Conservation (phyloP, 2,888 invertebrate species). For the Scrobipalpa costella region DNA sequence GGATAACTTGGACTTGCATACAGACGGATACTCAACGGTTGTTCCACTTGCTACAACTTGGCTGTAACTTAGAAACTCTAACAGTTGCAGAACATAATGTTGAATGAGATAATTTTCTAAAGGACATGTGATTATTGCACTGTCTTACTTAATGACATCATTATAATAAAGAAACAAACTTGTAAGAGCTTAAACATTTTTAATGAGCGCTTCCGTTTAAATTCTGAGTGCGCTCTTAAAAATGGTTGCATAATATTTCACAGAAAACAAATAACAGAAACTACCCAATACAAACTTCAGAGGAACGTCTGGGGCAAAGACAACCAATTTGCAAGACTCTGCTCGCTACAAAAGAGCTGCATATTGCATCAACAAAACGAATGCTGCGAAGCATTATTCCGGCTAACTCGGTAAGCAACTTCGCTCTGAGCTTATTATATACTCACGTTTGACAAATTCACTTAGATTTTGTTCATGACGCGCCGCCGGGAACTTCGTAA, state of each 20-base stretch:
- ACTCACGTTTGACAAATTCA: slow-evolving; percentile 73
- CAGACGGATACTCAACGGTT: slow-evolving; percentile 8
- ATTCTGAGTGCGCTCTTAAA: neutral
- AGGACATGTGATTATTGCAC: no score
- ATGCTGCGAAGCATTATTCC: slow-evolving; percentile 19
- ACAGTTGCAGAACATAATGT: neutral
- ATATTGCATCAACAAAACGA: slow-evolving; percentile 20
- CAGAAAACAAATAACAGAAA: neutral
- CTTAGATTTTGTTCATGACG: slow-evolving; percentile 72
- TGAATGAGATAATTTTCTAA: neutral
- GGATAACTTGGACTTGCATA: slow-evolving; percentile 11
- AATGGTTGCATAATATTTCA: neutral
- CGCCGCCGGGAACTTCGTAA: slow-evolving; percentile 63
- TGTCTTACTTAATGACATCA: no score
- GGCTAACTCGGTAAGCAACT: slow-evolving; percentile 38
- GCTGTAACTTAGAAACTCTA: neutral
- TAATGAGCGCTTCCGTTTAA: neutral
- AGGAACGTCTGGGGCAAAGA: slow-evolving; percentile 1
- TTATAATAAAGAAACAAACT: neutral
- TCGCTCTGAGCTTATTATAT: slow-evolving; percentile 68
- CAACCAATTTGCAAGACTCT: slow-evolving; percentile 17
- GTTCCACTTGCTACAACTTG: slow-evolving; percentile 1
- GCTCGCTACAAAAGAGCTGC: slow-evolving; percentile 22
- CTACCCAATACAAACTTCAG: slow-evolving; percentile 10
- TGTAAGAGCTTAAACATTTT: neutral